These are phyloP conservation scores for Ormyrus rosae DNA, from an alignment of 2,888 invertebrate species.

Conservation along the genomic window DNA sequence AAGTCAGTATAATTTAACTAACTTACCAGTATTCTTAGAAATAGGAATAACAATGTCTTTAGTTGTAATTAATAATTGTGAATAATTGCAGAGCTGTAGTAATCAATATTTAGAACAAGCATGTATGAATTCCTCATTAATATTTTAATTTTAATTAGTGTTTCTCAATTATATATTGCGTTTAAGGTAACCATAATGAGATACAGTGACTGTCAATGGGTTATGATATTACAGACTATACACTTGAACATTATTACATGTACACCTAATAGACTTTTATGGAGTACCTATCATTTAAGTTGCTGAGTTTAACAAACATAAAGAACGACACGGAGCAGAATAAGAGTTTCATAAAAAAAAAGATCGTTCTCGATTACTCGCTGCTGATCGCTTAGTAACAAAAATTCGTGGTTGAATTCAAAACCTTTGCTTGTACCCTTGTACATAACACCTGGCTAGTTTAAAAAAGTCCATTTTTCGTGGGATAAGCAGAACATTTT, in stretches of 20 bases:
- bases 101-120: too few relatives aligned
- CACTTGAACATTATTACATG: constrained; percentile 3
- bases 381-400: constrained; percentile 40
- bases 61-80: too few relatives aligned
- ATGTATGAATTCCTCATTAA: too few relatives aligned
- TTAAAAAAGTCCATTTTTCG: neutral
- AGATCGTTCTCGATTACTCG: constrained; percentile 12
- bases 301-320: neutral
- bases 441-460: neutral
- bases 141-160: neutral
- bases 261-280: neutral
- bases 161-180: neutral
- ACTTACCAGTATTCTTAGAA: too few relatives aligned
- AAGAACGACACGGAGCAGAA: neutral
- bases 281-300: neutral
- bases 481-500: neutral
- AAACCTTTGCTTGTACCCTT: neutral
- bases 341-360: constrained; percentile 10
- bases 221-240: neutral
- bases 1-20: neutral
- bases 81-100: too few relatives aligned
- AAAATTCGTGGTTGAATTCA: neutral
- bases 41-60: too few relatives aligned
- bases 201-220: constrained; percentile 19
- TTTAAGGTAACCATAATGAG: constrained; percentile 25